Base-by-base conservation (phyloP, 2,797 vertebrate species). In the Esox masquinongy region DNA sequence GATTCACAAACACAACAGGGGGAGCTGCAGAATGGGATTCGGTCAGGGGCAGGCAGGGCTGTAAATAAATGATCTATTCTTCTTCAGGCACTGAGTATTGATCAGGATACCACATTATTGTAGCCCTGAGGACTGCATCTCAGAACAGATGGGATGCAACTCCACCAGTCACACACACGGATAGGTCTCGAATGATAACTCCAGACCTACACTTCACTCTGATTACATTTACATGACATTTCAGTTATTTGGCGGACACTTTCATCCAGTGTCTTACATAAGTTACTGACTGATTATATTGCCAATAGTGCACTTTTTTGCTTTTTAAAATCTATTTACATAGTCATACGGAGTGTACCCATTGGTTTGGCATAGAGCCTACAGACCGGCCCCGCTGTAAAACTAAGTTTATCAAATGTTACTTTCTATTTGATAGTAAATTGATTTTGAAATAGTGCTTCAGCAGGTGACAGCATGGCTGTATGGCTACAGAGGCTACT, bases 401-500 rank as follows among this genome's bases (percentile, higher is more conserved):
- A 59, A 59, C 9, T 59, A 22, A 24, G 56, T 24, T 11, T 9
- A n/a, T 59, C n/a, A 5, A 22, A 59, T 4, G 22, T 22, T 22
- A 56, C 56, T 22, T 56, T n/a, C 6, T 5, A 51, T 51, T 51
- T 19, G 6, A 56, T 11, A 56, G 53, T n/a, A 56, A n/a, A 16
- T 7, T 56, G 53, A 22, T 56, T 22, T 2, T 56, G 8, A 6
- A 56, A 56, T 22, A 92, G 90, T 92, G 87, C 94, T 91, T 90
- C 91, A 89, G 92, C 90, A 85, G 90, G 90, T 93, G 94, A 94
- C 92, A 93, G 93, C 91, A 86, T 83, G 87, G 90, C 84, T 91
- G 92, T 94, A 95, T 94, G 94, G 93, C 92, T 94, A 94, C 94
- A 94, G 59, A 53, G n/a, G 68, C 67, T 76, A 43, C 88, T 92